Evolutionary conservation across 2,797 vertebrate genomes (phyloP).

Genomic region (Chaetophractus vellerosus): DNA sequence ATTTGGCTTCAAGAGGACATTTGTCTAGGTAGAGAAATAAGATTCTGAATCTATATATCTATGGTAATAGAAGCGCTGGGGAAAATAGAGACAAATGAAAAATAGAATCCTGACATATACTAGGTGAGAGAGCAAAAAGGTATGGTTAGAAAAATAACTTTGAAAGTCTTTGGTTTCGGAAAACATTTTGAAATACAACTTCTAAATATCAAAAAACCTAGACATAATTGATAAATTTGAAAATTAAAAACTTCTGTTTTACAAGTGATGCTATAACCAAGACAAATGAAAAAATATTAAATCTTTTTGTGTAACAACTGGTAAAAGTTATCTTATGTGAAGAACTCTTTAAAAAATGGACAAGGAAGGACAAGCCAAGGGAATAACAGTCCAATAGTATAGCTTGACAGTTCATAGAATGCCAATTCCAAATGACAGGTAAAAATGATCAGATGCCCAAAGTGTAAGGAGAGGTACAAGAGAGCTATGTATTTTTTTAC

Average conservation of each 20-base stretch:
- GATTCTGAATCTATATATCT: slow-evolving; percentile 40
- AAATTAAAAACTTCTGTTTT: slow-evolving; percentile 1
- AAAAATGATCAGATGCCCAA: neutral
- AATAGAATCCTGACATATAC: slow-evolving; percentile 29
- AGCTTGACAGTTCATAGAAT: neutral
- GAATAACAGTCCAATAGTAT: neutral
- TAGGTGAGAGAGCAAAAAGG: slow-evolving; percentile 43
- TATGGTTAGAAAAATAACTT: slow-evolving; percentile 22
- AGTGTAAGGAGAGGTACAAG: neutral
- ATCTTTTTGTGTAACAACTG: neutral
- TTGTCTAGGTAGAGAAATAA: neutral
- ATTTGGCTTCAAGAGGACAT: slow-evolving; percentile 40
- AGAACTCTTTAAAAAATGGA: neutral
- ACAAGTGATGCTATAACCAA: neutral
- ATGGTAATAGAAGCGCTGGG: slow-evolving; percentile 36
- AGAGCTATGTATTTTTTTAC: neutral
- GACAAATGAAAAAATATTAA: neutral
- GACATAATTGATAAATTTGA: slow-evolving; percentile 19
- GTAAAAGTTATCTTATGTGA: neutral
- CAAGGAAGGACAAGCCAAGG: neutral
- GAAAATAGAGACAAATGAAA: slow-evolving; percentile 45
- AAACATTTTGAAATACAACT: slow-evolving; percentile 48
- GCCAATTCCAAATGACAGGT: neutral
- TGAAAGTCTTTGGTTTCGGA: neutral
- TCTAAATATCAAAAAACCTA: slow-evolving; percentile 9